Evolutionary conservation across 2,888 invertebrate genomes (phyloP).

Genomic region (Tetranychus truncatus): DNA sequence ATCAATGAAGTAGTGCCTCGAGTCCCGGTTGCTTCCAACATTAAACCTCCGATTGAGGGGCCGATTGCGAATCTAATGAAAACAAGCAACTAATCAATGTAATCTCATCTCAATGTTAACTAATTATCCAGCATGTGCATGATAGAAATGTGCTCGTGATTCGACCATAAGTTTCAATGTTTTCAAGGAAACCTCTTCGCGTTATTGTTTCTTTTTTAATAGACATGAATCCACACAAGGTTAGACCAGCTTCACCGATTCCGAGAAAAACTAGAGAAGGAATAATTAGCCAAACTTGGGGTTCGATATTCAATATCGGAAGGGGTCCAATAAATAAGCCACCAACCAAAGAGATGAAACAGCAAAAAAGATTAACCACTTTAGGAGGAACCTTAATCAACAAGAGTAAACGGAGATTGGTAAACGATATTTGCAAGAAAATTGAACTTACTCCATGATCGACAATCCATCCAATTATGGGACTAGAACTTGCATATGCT

Average conservation of each 20-base stretch:
- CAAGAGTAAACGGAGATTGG: too few species aligned
- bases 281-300: conserved; percentile 43
- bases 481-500: conserved; percentile 56
- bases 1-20: neutral
- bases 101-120: too few species aligned
- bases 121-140: conserved; percentile 42
- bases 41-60: conserved; percentile 18
- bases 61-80: conserved; percentile 15
- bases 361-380: conserved; percentile 29
- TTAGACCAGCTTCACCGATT: conserved; percentile 61
- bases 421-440: too few species aligned
- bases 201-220: conserved; percentile 56
- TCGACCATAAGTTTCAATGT: conserved; percentile 67
- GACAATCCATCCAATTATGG: conserved; percentile 59
- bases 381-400: conserved; percentile 7
- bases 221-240: conserved; percentile 68
- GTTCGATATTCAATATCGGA: conserved; percentile 29
- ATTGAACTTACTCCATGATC: conserved; percentile 39
- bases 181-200: conserved; percentile 47
- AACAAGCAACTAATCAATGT: too few species aligned
- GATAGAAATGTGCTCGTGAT: conserved; percentile 79
- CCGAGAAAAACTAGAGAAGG: conserved; percentile 51
- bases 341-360: conserved; percentile 37
- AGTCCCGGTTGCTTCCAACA: conserved; percentile 13
- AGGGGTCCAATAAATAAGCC: conserved; percentile 64